Evolutionary conservation across 2,113 vertebrate species (phyloP), one percentile per base, ranked within the genome.

Genomic region (Onychorhynchus coronatus): DNA sequence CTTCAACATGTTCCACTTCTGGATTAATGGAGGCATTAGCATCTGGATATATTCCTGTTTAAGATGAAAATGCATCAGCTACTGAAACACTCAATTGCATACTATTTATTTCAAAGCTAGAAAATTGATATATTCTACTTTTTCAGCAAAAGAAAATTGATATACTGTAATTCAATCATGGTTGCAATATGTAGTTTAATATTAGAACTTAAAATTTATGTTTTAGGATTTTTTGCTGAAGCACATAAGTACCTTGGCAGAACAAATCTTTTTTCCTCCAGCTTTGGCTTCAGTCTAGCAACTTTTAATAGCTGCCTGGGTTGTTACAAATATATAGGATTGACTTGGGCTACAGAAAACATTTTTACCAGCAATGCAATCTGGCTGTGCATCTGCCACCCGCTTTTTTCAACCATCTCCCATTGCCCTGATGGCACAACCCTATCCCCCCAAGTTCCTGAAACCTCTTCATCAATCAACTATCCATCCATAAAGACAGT

Each of bases 1-100:
- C 96, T 99, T 99, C 77, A 99, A 89, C 97, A 99, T 98, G 95
- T 99, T 99, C 99, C 99, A 99, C 91, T 99, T 99, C 95, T 99
- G 99, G 96, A 99, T 99, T 88, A 99, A 97, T 19, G 99, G 99
- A 85, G 99, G 99, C 99, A 99, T 99, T 96, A 99, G 94, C 99
- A 99, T 99, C 98, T 99, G 98, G 97, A 99, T 99, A 97, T 99
- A 99, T 90, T 99, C 99, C 99, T 99, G 80, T 90, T 95, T 62
- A 96, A 30, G 96, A 88, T 59, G 23, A 92, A 95, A 96, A 92
- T 33, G 27, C 13, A 89, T 74, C 80, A 93, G n/a, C n/a, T 91
- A 3, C 58, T 82, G 67, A 90, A 91, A 55, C 63, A 84, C 30
- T 52, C 42, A 16, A 84, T 7, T 70, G 49, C 44, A 74, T 70